Evolutionary conservation across 2,888 invertebrate species (phyloP), one percentile per base, ranked within the genome.

Genomic region (Stramonita haemastoma): DNA sequence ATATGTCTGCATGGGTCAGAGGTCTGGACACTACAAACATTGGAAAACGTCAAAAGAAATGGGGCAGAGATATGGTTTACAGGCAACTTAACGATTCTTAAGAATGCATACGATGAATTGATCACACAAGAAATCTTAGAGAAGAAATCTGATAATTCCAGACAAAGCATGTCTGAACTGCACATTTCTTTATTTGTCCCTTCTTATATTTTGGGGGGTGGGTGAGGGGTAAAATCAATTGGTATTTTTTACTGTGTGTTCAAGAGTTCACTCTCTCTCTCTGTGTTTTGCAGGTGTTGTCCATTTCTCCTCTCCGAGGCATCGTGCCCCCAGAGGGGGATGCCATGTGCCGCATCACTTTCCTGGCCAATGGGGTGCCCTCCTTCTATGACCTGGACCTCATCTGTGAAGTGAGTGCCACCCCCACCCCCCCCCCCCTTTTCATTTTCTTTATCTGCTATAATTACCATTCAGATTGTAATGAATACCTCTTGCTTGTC

Each of bases 311-410:
- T 56, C 92, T 94, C 6, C 89, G 92, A 73, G 96, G 96, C 6
- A 88, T 91, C 17, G 93, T 96, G 34, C 92, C 93, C n/a, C 95
- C 95, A 8, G 94, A 94, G n/a, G 94, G 95, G 70, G 92, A 93
- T 46, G 91, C 92, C 57, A 93, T 95, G 92, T 95, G 95, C 90
- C 93, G 95, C 87, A 95, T 96, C 29, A 94, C 93, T 66, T 96
- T 96, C 92, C 92, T 94, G 17, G 95, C 96, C 2, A 92, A 91
- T 87, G 95, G 94, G n/a, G 93, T 93, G 29, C 95, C 96, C 17
- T 94, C 95, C 29, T 96, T 96, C 93, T 96, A 95, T 91, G 95
- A 96, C 92, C 93, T 96, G 90, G 96, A 96, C 92, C 94, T 96
- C 29, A 93, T 96, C 56, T 96, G 96, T 94, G 96, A 96, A 94